Conservation (phyloP, 2,113 vertebrate genomes). For the Megaceryle maxima region DNA sequence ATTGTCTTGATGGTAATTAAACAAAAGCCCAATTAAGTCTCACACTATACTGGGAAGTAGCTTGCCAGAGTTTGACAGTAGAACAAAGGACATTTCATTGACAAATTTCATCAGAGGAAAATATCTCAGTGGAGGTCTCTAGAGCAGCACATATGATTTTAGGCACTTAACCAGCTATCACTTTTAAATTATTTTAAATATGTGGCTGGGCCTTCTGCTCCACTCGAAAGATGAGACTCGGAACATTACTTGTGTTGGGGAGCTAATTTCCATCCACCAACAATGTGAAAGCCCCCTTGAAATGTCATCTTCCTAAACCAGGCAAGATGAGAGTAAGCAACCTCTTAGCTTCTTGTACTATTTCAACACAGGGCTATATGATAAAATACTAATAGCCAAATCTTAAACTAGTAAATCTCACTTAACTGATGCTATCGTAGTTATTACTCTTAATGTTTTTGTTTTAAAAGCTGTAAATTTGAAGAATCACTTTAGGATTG, state of each 20-base stretch:
- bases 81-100: conserved; percentile 32
- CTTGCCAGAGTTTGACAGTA: conserved; percentile 42
- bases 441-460: neutral
- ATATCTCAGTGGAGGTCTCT: conserved; percentile 20
- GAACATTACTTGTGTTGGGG: neutral
- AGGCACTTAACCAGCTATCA: neutral
- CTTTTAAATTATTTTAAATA: conserved; percentile 17
- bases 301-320: neutral
- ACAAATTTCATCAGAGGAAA: conserved; percentile 14
- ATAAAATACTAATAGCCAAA: neutral
- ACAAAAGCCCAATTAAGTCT: conserved; percentile 54
- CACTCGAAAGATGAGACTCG: neutral
- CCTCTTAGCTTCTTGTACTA: neutral
- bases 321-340: neutral
- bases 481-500: neutral
- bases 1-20: conserved; percentile 30
- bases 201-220: neutral
- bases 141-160: neutral
- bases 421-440: neutral
- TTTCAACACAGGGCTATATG: neutral
- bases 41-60: neutral
- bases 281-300: neutral
- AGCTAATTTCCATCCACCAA: neutral
- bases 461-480: neutral
- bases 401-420: neutral